Evolutionary conservation across 2,797 vertebrate species (phyloP), one percentile per base, ranked within the genome.

Genomic region (Eospalax fontanierii): DNA sequence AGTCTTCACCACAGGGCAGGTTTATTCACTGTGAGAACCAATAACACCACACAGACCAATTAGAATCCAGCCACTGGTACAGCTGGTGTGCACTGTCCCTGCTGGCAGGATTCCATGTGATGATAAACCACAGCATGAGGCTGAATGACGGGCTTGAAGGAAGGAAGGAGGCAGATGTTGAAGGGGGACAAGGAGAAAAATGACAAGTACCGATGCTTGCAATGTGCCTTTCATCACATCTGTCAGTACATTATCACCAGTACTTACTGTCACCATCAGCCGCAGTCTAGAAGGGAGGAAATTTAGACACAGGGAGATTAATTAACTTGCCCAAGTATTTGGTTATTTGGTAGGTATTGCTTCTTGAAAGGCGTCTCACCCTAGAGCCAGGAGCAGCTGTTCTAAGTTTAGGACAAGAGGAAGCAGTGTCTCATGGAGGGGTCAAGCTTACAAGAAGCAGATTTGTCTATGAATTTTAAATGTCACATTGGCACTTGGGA

Each of bases 261-360:
- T 22, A 54, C 33, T 81, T 43, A n/a, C 68, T 74, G n/a, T 66
- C 43, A 43, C 33, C 63, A 50, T 33, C 46, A 83, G 66, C 35
- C 50, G 40, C n/a, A 10, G 88, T 76, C 86, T 75, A 81, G 63
- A 73, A 80, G 88, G 88, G 54, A 88, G 40, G 71, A 86, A 38
- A 43, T 87, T 61, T 21, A 78, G 66, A 87, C 14, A 28, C 3
- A 24, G 65, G 70, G n/a, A n/a, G 22, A 46, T 66, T 30, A 70
- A 66, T 71, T 38, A 71, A n/a, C 40, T 89, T 89, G 26, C 40
- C 43, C 24, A 26, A 94, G 65, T 16, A 50, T 71, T 30, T 87
- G 71, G 78, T 88, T 26, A 43, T 61, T 59, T 93, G 87, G 40
- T 74, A 94, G 68, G 30, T 30, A 24, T 40, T 40, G 50, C 70